These are phyloP conservation scores for Apeira syringaria DNA, from an alignment of 2,888 invertebrate species.

Conservation along the genomic window DNA sequence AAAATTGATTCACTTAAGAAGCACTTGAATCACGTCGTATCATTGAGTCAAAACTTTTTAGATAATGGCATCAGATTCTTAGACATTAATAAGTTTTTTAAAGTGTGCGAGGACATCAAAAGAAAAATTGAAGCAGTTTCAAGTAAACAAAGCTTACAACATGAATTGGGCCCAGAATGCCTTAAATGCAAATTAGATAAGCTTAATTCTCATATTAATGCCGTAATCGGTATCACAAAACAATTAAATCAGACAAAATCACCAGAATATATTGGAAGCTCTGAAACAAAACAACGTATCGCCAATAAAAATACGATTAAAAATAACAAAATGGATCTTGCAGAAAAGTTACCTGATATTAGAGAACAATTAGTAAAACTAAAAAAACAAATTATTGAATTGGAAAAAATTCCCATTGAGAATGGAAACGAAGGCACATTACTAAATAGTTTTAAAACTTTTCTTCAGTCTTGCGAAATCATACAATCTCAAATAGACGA, in stretches of 20 bases:
- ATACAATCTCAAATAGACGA: constrained; percentile 39
- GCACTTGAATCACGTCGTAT: constrained; percentile 34
- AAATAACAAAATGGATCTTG: background rate
- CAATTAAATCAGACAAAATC: background rate
- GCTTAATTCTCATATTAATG: constrained; percentile 1
- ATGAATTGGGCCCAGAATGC: background rate
- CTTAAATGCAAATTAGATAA: constrained; percentile 10
- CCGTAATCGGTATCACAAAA: constrained; percentile 1
- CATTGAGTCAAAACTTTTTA: constrained; percentile 34
- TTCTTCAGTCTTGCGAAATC: constrained; percentile 4
- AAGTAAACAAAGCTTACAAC: background rate
- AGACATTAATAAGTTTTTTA: constrained; percentile 33
- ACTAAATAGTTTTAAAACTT: background rate
- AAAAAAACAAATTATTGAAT: constrained; percentile 36
- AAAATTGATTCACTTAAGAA: constrained; percentile 31
- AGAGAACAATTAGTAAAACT: constrained; percentile 27
- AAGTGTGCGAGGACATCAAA: constrained; percentile 36
- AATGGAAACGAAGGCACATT: constrained; percentile 34
- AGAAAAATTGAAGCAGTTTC: constrained; percentile 29
- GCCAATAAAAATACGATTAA: too few species aligned
- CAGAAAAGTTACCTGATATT: background rate
- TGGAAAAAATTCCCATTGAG: constrained; percentile 37
- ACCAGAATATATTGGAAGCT: background rate
- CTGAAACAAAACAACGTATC: background rate
- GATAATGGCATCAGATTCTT: constrained; percentile 29